These are phyloP conservation scores for Conomelus anceps DNA, from an alignment of 2,888 invertebrate species.

Conservation along the genomic window DNA sequence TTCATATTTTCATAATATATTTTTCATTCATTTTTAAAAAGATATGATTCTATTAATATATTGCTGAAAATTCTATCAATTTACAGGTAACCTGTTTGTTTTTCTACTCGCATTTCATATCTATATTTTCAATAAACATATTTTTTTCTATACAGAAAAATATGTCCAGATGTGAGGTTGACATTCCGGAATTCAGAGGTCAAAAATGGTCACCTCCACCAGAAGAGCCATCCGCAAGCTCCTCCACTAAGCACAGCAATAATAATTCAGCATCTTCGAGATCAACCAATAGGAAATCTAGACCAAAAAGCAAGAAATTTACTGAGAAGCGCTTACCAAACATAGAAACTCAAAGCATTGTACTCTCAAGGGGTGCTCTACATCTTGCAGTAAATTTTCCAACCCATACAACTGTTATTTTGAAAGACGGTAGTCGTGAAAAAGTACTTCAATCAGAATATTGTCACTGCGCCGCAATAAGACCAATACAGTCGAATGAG, in stretches of 20 bases:
- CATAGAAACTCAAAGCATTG: constrained; percentile 38
- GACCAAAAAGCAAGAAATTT: background rate
- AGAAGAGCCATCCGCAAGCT: background rate
- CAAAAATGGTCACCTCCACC: background rate
- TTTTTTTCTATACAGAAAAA: background rate
- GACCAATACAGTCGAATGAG: constrained; percentile 16
- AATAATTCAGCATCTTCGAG: background rate
- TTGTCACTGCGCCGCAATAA: constrained; percentile 31
- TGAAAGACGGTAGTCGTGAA: constrained; percentile 38
- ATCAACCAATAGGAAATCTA: background rate
- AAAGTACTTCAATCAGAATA: constrained; percentile 36
- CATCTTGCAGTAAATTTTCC: constrained; percentile 43
- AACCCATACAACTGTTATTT: constrained; percentile 40
- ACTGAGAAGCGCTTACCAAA: background rate
- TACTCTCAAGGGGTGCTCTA: constrained; percentile 40
- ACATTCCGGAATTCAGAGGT: constrained; percentile 8
- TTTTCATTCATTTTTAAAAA: too few species aligned
- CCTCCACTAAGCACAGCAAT: background rate
- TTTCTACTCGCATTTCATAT: background rate
- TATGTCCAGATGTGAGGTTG: background rate
- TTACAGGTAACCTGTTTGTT: too few species aligned
- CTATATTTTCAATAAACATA: background rate
- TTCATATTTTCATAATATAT: too few species aligned
- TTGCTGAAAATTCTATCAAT: too few species aligned
- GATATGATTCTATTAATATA: too few species aligned